Evolutionary conservation across 1,140 invertebrate species (phyloP).

Genomic region (Rhopalosiphum padi): DNA sequence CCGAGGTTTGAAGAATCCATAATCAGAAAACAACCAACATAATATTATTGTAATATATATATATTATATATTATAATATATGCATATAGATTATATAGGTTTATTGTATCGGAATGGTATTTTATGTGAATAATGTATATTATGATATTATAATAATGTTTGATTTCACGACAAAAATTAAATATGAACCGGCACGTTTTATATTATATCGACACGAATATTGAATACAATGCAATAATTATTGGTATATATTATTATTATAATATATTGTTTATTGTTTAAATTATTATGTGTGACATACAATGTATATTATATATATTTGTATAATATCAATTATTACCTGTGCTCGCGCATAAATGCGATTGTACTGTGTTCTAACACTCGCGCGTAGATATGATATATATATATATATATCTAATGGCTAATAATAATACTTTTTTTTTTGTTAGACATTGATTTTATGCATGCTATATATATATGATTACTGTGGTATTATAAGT

Average conservation of each 20-base stretch:
- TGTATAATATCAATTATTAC: background rate
- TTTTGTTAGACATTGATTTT: background rate
- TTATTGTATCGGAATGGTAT: background rate
- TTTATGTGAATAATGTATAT: background rate
- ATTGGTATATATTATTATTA: background rate
- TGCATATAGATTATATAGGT: no score
- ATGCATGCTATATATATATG: background rate
- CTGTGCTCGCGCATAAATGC: background rate
- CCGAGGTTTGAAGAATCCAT: background rate
- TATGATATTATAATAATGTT: background rate
- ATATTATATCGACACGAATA: background rate
- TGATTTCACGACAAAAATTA: background rate
- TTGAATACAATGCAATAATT: background rate
- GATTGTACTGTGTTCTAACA: background rate
- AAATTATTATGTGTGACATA: background rate
- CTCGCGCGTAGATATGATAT: background rate
- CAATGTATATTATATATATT: no score
- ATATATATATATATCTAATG: background rate
- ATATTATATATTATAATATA: no score
- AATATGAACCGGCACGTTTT: background rate
- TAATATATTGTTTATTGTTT: constrained; percentile 5
- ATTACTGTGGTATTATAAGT: background rate
- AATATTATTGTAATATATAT: no score
- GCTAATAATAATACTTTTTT: background rate
- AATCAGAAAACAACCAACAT: background rate